Evolutionary conservation across 1,140 invertebrate genomes (phyloP).

Genomic region (Drosophila parabipectinata): DNA sequence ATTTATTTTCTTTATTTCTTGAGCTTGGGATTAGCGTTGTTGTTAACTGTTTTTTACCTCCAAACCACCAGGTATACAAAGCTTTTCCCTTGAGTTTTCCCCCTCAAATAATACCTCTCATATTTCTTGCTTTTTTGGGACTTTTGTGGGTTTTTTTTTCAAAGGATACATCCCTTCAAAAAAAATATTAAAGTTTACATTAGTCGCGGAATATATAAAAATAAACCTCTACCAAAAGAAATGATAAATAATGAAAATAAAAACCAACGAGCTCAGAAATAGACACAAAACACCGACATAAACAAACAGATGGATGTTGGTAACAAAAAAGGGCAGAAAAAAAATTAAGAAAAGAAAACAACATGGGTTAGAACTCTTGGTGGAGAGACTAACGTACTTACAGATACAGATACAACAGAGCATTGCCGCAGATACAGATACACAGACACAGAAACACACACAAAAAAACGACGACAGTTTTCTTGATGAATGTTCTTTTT

Average conservation of each 20-base stretch:
- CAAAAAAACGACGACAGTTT: slow-evolving; percentile 76
- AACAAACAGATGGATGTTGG: slow-evolving; percentile 47
- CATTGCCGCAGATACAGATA: slow-evolving; percentile 34
- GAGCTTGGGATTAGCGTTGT: background rate
- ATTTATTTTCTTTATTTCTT: background rate
- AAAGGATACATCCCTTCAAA: too few species aligned
- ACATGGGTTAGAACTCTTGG: slow-evolving; percentile 68
- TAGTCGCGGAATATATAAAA: slow-evolving; percentile 22
- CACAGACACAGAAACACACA: slow-evolving; percentile 8
- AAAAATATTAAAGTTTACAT: slow-evolving; percentile 46
- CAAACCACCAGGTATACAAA: background rate
- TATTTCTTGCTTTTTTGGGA: background rate
- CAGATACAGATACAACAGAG: slow-evolving; percentile 30
- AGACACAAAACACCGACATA: slow-evolving; percentile 52
- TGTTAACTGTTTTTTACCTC: background rate
- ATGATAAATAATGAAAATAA: slow-evolving; percentile 64
- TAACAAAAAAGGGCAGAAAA: slow-evolving; percentile 27
- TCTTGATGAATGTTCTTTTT: slow-evolving; percentile 79
- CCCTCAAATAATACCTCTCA: slow-evolving; percentile 2
- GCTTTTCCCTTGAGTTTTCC: slow-evolving; percentile 4
- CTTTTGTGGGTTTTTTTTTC: slow-evolving; percentile 20
- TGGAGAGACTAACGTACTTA: slow-evolving; percentile 69
- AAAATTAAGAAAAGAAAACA: slow-evolving; percentile 12
- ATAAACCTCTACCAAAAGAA: slow-evolving; percentile 35
- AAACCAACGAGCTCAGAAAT: slow-evolving; percentile 31